Evolutionary conservation across 2,888 invertebrate genomes (phyloP), one percentile per base, ranked within the genome.

Genomic region (Philhelius pedissequus): DNA sequence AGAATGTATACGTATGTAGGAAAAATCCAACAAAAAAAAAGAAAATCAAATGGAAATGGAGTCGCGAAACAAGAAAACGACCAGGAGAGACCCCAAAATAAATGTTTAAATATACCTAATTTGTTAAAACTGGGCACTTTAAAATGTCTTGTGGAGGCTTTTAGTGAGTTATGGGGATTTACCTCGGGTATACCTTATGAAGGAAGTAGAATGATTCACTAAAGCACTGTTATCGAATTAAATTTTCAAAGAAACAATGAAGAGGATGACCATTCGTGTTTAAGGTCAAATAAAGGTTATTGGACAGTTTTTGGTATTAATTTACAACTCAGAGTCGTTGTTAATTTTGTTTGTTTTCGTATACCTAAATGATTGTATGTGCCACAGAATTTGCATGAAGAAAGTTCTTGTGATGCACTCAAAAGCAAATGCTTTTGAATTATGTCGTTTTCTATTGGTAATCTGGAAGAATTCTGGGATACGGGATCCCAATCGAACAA

Each of bases 11-110:
- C 83, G 66, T 74, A 69, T 79, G 69, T 54, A 43, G 32, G n/a
- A 45, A 69, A 68, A 50, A 27, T 25, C 13, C 48, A 62, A 62
- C 56, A 62, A 25, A 20, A 62, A 64, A 25, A 40, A 75, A 75
- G 62, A 30, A 56, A 58, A 50, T 15, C 8, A 71, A 58, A 66
- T 35, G 27, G 40, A 35, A 56, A 64, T 70, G 38, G 32, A 79
- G 74, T 70, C 27, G 70, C 43, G 74, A 58, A 74, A 83, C 78
- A 83, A 83, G 83, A 78, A 83, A 75, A 70, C 58, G 69, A 4
- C 20, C 6, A 7, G 9, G 30, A 15, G 68, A 52, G 30, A 52
- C 64, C 78, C 74, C 66, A 74, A 79, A 70, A 70, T 78, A 70
- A 25, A 22, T 64, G 48, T 64, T 48, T n/a, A 32, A 22, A 20